Conservation (phyloP, 2,888 invertebrate genomes). For the Alcis repandata region DNA sequence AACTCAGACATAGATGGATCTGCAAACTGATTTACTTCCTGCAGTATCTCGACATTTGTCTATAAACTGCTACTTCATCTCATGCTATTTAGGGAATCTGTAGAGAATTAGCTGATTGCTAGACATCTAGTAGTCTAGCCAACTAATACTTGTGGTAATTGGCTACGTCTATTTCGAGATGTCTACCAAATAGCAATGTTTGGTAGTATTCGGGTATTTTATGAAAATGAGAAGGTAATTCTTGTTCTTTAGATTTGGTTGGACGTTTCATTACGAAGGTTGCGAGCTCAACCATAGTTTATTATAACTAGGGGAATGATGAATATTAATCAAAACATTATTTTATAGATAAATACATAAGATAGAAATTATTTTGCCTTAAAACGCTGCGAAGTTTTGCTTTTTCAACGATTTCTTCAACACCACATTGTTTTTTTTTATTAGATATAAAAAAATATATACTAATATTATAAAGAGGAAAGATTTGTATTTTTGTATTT, state of each 20-base stretch:
- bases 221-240: not conserved
- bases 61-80: constrained; percentile 12
- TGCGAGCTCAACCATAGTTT: too few relatives aligned
- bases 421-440: too few relatives aligned
- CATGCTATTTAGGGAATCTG: constrained; percentile 8
- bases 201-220: not conserved
- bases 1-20: constrained; percentile 17
- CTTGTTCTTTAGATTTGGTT: not conserved
- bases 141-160: constrained; percentile 3
- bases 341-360: too few relatives aligned
- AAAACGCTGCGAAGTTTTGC: too few relatives aligned
- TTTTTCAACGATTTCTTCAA: too few relatives aligned
- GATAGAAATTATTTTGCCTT: too few relatives aligned
- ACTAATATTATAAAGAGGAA: too few relatives aligned
- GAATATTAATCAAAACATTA: too few relatives aligned
- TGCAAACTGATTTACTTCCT: constrained; percentile 27
- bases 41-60: constrained; percentile 16
- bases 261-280: not conserved
- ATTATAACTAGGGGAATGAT: too few relatives aligned
- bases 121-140: constrained; percentile 8
- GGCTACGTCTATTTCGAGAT: not conserved
- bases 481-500: too few relatives aligned
- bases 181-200: not conserved
- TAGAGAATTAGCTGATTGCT: constrained; percentile 13
- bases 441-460: too few relatives aligned